These are phyloP conservation scores for Sebastes jordani DNA, from an alignment of 2,797 vertebrate species.

Conservation along the genomic window DNA sequence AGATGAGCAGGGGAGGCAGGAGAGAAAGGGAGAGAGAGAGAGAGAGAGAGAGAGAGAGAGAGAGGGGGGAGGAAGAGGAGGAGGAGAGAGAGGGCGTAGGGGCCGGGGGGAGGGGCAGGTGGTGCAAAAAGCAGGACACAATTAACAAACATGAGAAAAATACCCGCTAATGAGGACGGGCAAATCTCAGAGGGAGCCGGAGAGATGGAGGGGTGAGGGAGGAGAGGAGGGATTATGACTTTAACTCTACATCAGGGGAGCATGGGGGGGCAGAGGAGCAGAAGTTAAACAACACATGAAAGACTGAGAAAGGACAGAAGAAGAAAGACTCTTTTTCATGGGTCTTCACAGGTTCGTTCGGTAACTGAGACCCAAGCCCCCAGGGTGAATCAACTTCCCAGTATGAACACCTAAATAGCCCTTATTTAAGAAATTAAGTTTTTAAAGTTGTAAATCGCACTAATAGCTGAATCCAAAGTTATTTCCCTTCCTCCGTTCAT, in stretches of 20 bases:
- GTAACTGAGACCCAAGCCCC: too few species aligned
- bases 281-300: slow-evolving; percentile 49
- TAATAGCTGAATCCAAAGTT: too few species aligned
- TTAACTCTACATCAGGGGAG: slow-evolving; percentile 51
- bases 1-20: slow-evolving; percentile 83
- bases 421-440: too few species aligned
- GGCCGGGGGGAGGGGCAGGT: slow-evolving; percentile 82
- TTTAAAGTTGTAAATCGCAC: too few species aligned
- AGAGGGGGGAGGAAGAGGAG: slow-evolving; percentile 29
- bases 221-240: slow-evolving; percentile 56
- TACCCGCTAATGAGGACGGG: slow-evolving; percentile 91
- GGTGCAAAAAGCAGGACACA: slow-evolving; percentile 83
- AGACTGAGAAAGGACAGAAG: slow-evolving; percentile 13
- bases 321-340: background rate
- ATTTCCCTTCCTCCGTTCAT: too few species aligned
- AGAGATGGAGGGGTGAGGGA: slow-evolving; percentile 37
- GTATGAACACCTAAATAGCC: too few species aligned
- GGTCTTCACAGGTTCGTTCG: background rate
- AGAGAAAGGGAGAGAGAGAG: slow-evolving; percentile 21
- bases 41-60: background rate
- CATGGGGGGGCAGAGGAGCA: background rate
- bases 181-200: slow-evolving; percentile 68
- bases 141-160: slow-evolving; percentile 92
- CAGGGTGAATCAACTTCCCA: too few species aligned
- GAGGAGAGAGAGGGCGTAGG: slow-evolving; percentile 34